Percentiles rank a stretch among this genome's conserved stretches.
Conservation (phyloP, 2,797 vertebrate species). For the Danionella dracula region DNA sequence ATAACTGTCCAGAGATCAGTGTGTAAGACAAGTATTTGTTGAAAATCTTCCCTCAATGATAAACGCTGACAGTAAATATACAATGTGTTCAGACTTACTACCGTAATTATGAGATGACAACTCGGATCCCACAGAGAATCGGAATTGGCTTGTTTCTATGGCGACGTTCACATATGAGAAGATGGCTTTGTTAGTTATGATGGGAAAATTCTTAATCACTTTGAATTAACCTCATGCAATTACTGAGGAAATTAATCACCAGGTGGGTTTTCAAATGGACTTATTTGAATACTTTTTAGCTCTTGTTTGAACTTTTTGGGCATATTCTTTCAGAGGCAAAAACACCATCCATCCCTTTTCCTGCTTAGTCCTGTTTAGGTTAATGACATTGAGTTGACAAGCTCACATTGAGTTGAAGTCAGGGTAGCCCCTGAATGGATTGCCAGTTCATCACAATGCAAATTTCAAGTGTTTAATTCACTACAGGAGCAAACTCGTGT, state of each 20-base stretch:
- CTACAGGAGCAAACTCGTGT: no score
- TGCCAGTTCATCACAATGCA: no score
- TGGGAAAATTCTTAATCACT: neutral
- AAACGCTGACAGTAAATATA: constrained; percentile 1
- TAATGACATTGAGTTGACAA: no score
- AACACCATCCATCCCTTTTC: no score
- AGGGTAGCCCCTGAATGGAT: no score
- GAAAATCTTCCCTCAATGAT: neutral
- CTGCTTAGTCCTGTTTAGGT: no score
- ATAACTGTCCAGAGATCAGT: neutral
- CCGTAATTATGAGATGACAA: neutral
- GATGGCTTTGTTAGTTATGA: neutral
- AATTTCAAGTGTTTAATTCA: no score
- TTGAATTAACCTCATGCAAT: neutral
- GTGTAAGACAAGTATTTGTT: neutral
- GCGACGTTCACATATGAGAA: neutral
- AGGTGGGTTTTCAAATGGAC: neutral
- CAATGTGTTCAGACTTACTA: neutral
- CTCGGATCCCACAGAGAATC: neutral
- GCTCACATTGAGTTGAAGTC: no score
- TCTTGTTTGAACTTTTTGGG: no score
- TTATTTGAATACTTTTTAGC: neutral
- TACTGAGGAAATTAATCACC: neutral
- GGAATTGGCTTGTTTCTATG: neutral
- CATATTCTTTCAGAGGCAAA: no score